Conservation (phyloP, 2,888 invertebrate genomes). For the Trichopoda pennipes region DNA sequence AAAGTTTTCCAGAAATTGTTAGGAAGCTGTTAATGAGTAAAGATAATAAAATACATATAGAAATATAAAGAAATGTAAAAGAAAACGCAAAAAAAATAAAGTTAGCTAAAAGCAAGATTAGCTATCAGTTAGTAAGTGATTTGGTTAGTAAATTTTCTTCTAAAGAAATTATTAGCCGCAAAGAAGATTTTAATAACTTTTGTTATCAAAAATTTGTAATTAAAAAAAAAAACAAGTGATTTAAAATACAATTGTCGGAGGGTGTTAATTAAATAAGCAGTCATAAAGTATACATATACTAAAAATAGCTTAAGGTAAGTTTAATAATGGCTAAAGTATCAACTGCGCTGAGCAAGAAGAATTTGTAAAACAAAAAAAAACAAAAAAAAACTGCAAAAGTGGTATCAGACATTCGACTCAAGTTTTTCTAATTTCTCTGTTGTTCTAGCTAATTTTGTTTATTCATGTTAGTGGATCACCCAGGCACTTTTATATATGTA, state of each 20-base stretch:
- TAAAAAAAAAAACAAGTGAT: not conserved
- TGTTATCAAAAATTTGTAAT: not conserved
- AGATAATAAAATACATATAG: conserved; percentile 17
- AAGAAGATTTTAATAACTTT: no score
- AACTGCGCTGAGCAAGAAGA: not conserved
- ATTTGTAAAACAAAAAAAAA: not conserved
- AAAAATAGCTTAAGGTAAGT: conserved; percentile 45
- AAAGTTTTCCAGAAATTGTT: conserved; percentile 41
- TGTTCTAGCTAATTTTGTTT: conserved; percentile 3
- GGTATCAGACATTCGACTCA: not conserved
- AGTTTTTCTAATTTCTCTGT: not conserved
- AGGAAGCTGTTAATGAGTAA: conserved; percentile 2
- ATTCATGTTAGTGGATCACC: conserved; percentile 66
- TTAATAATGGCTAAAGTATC: not conserved
- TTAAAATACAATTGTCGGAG: not conserved
- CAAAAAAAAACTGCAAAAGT: not conserved
- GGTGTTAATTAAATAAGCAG: not conserved
- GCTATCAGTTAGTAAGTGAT: conserved; percentile 17
- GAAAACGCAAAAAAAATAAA: conserved; percentile 50
- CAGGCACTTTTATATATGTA: conserved; percentile 45
- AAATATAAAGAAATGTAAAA: conserved; percentile 18
- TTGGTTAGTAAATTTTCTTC: conserved; percentile 9
- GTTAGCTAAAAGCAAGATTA: conserved; percentile 40
- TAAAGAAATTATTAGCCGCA: not conserved
- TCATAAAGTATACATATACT: not conserved